Evolutionary conservation across 2,797 vertebrate genomes (phyloP), one percentile per base, ranked within the genome.

Genomic region (Chaenodraco wilsoni): DNA sequence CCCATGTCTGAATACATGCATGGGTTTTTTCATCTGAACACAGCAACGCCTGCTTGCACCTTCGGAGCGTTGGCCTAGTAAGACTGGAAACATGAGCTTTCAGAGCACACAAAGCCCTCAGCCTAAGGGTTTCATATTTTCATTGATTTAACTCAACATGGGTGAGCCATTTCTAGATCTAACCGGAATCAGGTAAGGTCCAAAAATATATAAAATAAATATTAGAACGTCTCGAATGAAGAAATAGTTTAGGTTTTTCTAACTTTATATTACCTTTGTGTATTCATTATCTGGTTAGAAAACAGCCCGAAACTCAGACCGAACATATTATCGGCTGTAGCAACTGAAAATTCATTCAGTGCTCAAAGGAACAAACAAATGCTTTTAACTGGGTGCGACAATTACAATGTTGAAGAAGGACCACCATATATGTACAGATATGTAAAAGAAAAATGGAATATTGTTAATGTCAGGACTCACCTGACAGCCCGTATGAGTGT

Each of bases 401-500:
- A 0, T 73, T 46, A 15, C 43, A 46, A 2, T 2, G 5, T 40
- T 63, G 27, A 37, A 23, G 21, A 9, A 46, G 19, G 27, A 6
- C 17, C 1, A 33, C 2, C 0, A 0, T 5, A 19, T 16, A 13
- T 37, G 13, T 43, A 11, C 5, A 57, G 41, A 14, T 45, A 10
- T 16, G 10, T 4, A 16, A 6, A 21, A 43, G 21, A 7, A 37
- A 9, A 37, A 27, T 27, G 8, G 33, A 37, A 40, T 21, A 11
- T 48, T 48, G 31, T 15, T 59, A 33, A 41, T 13, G 8, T 31
- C 59, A 13, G 43, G 48, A 23, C 95, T 94, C 88, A 99, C 97
- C 98, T 96, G 86, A 99, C 95, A 0, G 97, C 97, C 68, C 98
- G 92, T 88, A 99, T 98, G 40, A 99, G 92, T 0, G 95, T 98